Evolutionary conservation across 1,140 invertebrate species (phyloP).

Genomic region (Leptinotarsa texana): DNA sequence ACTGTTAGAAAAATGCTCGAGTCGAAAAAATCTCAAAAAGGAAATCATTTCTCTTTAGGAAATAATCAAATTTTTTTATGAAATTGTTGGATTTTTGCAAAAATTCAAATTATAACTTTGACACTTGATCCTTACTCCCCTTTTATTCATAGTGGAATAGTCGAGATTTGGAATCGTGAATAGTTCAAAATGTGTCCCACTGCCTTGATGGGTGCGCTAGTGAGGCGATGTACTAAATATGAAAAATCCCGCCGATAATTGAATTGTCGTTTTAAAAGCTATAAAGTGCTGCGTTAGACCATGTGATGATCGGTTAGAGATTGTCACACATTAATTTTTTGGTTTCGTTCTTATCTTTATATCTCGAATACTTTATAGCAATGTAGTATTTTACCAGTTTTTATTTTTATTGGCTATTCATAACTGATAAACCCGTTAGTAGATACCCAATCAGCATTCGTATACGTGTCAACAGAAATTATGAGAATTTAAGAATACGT

Average conservation of each 20-base stretch:
- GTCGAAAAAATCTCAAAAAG: neutral
- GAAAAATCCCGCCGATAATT: constrained; percentile 15
- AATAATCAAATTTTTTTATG: neutral
- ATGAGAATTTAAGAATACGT: neutral
- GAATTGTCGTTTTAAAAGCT: neutral
- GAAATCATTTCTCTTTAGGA: neutral
- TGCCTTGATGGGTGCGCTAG: constrained; percentile 20
- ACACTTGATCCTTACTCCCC: constrained; percentile 10
- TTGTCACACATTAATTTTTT: neutral
- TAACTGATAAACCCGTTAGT: neutral
- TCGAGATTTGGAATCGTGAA: constrained; percentile 18
- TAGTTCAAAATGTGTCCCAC: constrained; percentile 13
- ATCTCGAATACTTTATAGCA: too few species aligned
- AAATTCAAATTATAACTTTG: neutral
- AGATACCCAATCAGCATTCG: constrained; percentile 36
- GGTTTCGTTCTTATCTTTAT: neutral
- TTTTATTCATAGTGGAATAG: constrained; percentile 7
- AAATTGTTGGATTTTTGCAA: neutral
- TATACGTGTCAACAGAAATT: constrained; percentile 44
- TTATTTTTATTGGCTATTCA: too few species aligned
- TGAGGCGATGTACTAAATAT: constrained; percentile 17
- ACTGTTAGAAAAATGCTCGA: too few species aligned
- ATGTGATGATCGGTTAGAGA: neutral
- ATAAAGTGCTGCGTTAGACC: neutral
- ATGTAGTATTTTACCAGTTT: too few species aligned